Conservation (phyloP, 2,888 invertebrate species). For the Oxystoma pomonae region DNA sequence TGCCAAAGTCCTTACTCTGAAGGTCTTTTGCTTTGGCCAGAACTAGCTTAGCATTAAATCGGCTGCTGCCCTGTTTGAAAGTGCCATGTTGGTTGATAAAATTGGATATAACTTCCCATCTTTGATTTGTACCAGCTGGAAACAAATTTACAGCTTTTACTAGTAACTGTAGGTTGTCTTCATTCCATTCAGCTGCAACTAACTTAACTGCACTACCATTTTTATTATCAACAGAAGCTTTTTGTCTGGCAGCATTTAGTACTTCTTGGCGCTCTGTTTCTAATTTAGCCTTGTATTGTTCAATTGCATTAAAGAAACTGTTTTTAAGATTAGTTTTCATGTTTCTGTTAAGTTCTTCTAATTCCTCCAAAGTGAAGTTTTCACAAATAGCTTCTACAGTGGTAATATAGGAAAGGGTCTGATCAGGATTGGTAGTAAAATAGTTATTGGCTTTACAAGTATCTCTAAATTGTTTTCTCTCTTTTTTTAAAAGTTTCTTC, state of each 20-base stretch:
- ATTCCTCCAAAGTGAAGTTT: constrained; percentile 62
- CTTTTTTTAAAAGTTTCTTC: constrained; percentile 83
- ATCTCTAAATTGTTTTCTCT: constrained; percentile 76
- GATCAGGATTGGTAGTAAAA: constrained; percentile 66
- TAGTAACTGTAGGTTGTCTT: constrained; percentile 80
- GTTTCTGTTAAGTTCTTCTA: constrained; percentile 73
- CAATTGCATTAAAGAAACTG: constrained; percentile 64
- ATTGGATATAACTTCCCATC: constrained; percentile 82
- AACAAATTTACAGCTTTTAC: constrained; percentile 97
- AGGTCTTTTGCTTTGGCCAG: constrained; percentile 93
- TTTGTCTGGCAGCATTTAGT: constrained; percentile 52
- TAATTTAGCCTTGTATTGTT: constrained; percentile 68
- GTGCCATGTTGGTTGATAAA: constrained; percentile 88
- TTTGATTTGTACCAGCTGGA: constrained; percentile 92
- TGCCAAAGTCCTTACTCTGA: constrained; percentile 83
- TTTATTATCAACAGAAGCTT: constrained; percentile 45
- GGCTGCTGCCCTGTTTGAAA: constrained; percentile 53
- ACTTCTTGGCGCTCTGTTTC: constrained; percentile 71
- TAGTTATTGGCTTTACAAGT: constrained; percentile 79
- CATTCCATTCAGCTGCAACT: constrained; percentile 69
- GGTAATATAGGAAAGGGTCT: constrained; percentile 78
- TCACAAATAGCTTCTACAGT: constrained; percentile 92
- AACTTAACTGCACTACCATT: constrained; percentile 49
- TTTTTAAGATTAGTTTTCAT: constrained; percentile 61
- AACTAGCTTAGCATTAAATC: constrained; percentile 85